Percentiles rank a stretch among this genome's conserved stretches.
These are phyloP conservation scores for Sebastiscus albofasciatus DNA, from an alignment of 2,797 vertebrate genomes.

Conservation along the genomic window DNA sequence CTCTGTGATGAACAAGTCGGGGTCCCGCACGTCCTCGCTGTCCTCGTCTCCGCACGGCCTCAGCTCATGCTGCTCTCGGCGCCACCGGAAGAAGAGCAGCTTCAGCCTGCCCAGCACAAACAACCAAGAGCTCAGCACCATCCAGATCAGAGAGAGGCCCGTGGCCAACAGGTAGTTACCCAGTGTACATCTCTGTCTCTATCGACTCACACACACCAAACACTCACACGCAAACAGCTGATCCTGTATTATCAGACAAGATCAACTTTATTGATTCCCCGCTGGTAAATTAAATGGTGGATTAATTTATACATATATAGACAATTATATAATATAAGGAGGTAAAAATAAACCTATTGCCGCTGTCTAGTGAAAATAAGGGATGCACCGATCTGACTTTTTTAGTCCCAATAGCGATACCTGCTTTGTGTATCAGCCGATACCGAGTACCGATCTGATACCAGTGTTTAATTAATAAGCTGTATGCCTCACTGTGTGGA, in stretches of 20 bases:
- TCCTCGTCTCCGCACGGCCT: constrained; percentile 87
- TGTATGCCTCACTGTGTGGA: too few species aligned
- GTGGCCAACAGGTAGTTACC: constrained; percentile 91
- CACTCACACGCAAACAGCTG: neutral
- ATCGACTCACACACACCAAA: neutral
- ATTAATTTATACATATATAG: neutral
- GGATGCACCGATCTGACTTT: too few species aligned
- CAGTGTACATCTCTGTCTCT: neutral
- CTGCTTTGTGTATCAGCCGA: too few species aligned
- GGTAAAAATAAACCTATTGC: neutral
- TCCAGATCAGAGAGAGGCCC: constrained; percentile 95
- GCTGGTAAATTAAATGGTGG: neutral
- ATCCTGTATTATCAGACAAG: neutral
- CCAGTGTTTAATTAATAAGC: too few species aligned
- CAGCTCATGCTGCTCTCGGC: constrained; percentile 92
- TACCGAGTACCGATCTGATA: too few species aligned
- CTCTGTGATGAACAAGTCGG: constrained; percentile 89
- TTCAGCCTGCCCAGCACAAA: constrained; percentile 93
- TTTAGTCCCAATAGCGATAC: too few species aligned
- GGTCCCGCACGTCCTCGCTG: constrained; percentile 89
- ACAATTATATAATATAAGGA: neutral
- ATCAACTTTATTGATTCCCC: neutral
- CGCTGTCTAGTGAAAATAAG: neutral
- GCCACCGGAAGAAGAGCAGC: constrained; percentile 92
- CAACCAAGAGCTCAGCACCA: constrained; percentile 97